Evolutionary conservation across 2,888 invertebrate species (phyloP).

Genomic region (Platycheirus rosarum): DNA sequence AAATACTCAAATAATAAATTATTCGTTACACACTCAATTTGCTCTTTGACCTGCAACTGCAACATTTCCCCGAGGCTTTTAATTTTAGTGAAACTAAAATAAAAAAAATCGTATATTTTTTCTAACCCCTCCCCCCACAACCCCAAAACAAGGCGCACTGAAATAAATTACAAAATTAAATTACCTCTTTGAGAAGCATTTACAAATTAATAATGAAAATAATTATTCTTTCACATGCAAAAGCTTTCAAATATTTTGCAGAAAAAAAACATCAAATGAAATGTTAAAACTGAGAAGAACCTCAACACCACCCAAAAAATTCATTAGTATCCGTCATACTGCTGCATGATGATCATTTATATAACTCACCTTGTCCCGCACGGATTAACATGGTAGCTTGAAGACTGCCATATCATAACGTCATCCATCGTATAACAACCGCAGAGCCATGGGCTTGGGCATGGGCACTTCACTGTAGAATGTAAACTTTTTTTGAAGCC

Average conservation of each 20-base stretch:
- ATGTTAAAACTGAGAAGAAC: constrained; percentile 31
- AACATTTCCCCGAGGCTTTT: too few relatives aligned
- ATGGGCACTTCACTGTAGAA: constrained; percentile 46
- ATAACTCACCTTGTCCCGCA: constrained; percentile 68
- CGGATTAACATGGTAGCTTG: constrained; percentile 63
- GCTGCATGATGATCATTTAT: constrained; percentile 71
- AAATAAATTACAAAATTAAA: neutral
- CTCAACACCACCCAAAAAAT: constrained; percentile 57
- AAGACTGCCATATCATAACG: constrained; percentile 27
- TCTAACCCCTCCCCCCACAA: too few relatives aligned
- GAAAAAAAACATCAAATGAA: neutral
- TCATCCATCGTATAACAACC: constrained; percentile 7
- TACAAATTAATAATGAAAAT: constrained; percentile 46
- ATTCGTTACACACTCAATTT: too few relatives aligned
- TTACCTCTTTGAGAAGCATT: neutral
- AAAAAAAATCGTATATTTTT: too few relatives aligned
- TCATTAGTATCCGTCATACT: constrained; percentile 71
- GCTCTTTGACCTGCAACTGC: too few relatives aligned
- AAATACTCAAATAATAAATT: too few relatives aligned
- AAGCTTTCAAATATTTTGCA: constrained; percentile 47
- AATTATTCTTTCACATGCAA: constrained; percentile 3
- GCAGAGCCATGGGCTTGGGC: constrained; percentile 31
- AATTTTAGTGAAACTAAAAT: too few relatives aligned
- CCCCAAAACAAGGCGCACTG: too few relatives aligned
- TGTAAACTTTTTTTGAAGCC: constrained; percentile 57